These are phyloP conservation scores for Tragelaphus strepsiceros DNA, from an alignment of 2,113 vertebrate species.

Conservation along the genomic window DNA sequence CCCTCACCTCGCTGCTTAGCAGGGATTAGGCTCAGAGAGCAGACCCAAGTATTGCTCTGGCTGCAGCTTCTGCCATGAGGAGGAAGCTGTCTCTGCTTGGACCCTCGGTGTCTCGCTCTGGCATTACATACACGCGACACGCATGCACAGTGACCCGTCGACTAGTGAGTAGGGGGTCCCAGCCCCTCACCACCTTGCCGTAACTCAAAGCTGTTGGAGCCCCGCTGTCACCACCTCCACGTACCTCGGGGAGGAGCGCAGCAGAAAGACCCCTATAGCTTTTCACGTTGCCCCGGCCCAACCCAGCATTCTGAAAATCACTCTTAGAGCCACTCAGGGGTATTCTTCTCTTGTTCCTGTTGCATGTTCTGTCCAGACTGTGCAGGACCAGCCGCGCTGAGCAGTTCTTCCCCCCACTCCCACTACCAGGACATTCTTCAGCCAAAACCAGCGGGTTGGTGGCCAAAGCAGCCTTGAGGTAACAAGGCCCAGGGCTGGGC, in stretches of 20 bases:
- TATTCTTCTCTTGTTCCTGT: no score
- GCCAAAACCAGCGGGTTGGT: neutral
- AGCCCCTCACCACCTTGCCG: neutral
- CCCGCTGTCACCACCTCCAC: neutral
- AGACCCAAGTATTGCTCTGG: neutral
- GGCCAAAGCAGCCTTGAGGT: neutral
- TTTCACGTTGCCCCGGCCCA: rapidly evolving
- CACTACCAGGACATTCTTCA: neutral
- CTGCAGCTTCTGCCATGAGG: no score
- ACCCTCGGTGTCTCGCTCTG: neutral
- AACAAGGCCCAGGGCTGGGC: neutral
- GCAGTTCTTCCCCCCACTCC: neutral
- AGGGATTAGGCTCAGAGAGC: neutral
- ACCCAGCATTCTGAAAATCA: no score
- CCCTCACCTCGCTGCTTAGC: neutral
- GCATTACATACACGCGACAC: rapidly evolving
- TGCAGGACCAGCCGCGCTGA: neutral
- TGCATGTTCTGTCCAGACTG: neutral
- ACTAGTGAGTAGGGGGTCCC: no score
- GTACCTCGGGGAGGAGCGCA: neutral
- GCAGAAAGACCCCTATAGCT: neutral
- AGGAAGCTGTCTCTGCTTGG: neutral
- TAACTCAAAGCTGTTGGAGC: rapidly evolving
- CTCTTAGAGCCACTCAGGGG: neutral
- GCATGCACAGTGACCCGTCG: no score